Evolutionary conservation across 2,797 vertebrate genomes (phyloP).

Genomic region (Epinephelus malabaricus): DNA sequence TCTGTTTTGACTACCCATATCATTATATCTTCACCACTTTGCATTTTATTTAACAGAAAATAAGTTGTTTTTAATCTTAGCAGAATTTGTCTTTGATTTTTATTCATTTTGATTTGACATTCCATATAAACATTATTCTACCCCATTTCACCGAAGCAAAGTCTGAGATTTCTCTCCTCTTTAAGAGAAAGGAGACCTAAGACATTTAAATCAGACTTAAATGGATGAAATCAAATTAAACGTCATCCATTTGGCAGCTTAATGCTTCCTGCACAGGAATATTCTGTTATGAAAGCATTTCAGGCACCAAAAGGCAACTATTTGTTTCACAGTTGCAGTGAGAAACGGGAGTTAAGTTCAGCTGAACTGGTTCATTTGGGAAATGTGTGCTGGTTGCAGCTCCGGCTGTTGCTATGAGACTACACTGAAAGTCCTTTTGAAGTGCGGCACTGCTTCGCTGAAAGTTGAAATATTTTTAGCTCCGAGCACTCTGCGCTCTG

Average conservation of each 20-base stretch:
- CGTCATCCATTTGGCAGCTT: slow-evolving; percentile 1
- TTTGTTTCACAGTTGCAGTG: slow-evolving; percentile 25
- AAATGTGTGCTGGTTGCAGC: neutral
- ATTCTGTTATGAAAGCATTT: neutral
- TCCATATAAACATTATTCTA: neutral
- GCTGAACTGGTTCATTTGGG: slow-evolving; percentile 25
- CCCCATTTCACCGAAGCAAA: neutral
- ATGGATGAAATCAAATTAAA: neutral
- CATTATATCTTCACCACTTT: no score
- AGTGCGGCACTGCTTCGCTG: slow-evolving; percentile 14
- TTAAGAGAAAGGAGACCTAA: no score
- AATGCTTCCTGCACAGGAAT: neutral
- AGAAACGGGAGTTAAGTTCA: neutral
- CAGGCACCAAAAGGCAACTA: neutral
- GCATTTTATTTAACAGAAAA: neutral
- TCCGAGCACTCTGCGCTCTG: neutral
- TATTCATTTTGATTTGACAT: neutral
- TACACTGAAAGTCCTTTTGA: slow-evolving; percentile 7
- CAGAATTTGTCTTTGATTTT: neutral
- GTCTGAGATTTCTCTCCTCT: neutral
- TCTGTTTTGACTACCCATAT: no score
- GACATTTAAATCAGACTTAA: neutral
- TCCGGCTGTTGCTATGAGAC: slow-evolving; percentile 51
- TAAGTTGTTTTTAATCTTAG: neutral
- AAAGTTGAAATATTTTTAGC: slow-evolving; percentile 55